phyloP scores from a whole-genome alignment of 2,113 vertebrate species.

The Thalassoma bifasciatum region DNA sequence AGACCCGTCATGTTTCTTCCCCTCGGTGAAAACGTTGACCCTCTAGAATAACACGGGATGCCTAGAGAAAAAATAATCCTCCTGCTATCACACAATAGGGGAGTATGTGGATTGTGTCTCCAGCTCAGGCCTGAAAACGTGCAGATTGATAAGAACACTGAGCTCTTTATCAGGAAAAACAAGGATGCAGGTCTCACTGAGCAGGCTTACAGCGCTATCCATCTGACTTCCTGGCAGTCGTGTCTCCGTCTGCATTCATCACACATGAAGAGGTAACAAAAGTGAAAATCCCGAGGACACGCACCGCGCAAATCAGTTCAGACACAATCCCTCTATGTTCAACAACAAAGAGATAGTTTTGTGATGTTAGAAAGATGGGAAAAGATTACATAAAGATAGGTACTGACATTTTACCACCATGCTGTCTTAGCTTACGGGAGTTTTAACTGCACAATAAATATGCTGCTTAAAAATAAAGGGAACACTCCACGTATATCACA shows the following conservation, averaged over 20 bases:
- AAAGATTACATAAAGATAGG: too few species aligned
- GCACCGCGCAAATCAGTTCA: background rate
- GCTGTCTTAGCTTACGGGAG: background rate
- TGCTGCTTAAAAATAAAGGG: too few species aligned
- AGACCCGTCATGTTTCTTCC: constrained; percentile 58
- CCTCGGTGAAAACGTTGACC: constrained; percentile 55
- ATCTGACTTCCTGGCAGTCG: constrained; percentile 39
- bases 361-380: background rate
- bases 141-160: constrained; percentile 62
- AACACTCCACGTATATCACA: too few species aligned
- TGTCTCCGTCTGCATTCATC: constrained; percentile 37
- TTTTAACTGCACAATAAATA: too few species aligned
- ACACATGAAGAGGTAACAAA: constrained; percentile 35
- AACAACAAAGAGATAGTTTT: background rate
- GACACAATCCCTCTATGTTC: background rate
- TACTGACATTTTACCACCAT: background rate
- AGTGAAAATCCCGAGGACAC: constrained; percentile 27
- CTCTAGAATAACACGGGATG: constrained; percentile 63
- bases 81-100: constrained; percentile 62
- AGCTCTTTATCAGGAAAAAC: constrained; percentile 56
- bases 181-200: constrained; percentile 18
- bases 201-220: constrained; percentile 14
- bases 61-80: constrained; percentile 66
- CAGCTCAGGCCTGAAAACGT: constrained; percentile 55
- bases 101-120: constrained; percentile 71